Conservation (phyloP, 2,113 vertebrate species). For the Aspiorhynchus laticeps region DNA sequence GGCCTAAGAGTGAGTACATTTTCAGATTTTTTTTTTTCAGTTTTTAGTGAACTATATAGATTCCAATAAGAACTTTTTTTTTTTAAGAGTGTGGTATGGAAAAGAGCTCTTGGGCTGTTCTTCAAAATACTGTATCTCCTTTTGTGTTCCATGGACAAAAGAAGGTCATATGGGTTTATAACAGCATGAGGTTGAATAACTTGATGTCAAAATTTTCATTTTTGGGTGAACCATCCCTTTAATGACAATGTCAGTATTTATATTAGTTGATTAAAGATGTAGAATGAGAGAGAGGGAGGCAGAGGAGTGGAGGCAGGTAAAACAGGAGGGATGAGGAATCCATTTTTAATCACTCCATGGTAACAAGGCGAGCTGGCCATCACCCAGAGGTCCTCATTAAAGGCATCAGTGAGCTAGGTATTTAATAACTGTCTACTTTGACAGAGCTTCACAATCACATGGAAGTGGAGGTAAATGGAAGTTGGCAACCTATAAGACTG, state of each 20-base stretch:
- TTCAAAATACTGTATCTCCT: neutral
- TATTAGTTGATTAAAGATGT: neutral
- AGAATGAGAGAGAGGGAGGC: neutral
- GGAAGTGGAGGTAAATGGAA: constrained; percentile 25
- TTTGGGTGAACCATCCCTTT: neutral
- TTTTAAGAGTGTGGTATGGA: neutral
- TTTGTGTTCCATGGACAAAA: neutral
- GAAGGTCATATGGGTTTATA: neutral
- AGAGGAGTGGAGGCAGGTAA: neutral
- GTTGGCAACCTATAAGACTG: constrained; percentile 11
- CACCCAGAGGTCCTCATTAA: constrained; percentile 32
- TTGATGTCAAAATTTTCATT: neutral
- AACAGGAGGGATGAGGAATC: neutral
- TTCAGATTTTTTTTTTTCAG: too few species aligned
- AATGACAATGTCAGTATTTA: neutral
- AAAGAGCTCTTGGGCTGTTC: neutral
- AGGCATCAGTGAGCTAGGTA: constrained; percentile 35
- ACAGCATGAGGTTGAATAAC: neutral
- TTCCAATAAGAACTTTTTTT: too few species aligned
- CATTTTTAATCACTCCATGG: constrained; percentile 18
- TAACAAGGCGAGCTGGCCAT: constrained; percentile 32
- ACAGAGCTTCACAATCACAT: constrained; percentile 30
- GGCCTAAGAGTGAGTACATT: too few species aligned
- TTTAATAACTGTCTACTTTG: constrained; percentile 42
- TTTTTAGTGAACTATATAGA: neutral